These are phyloP conservation scores for Copidosoma floridanum DNA, from an alignment of 1,140 invertebrate genomes.

Conservation along the genomic window DNA sequence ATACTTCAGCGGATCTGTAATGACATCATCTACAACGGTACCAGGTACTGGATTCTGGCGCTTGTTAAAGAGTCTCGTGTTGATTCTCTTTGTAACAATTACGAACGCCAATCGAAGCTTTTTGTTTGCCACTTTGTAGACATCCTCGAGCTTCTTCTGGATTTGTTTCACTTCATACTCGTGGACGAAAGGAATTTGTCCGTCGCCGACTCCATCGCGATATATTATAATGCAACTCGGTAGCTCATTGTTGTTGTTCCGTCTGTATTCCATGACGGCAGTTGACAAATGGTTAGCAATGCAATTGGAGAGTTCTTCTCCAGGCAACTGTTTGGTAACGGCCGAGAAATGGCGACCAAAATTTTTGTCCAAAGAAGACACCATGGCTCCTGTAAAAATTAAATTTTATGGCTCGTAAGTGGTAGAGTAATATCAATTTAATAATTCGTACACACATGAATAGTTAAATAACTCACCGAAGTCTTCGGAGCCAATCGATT, in stretches of 20 bases:
- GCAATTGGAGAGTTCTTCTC: constrained; percentile 70
- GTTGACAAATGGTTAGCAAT: constrained; percentile 61
- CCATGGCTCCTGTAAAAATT: constrained; percentile 62
- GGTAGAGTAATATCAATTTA: background rate
- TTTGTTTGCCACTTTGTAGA: constrained; percentile 54
- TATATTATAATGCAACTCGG: constrained; percentile 69
- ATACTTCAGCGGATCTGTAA: constrained; percentile 77
- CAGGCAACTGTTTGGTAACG: constrained; percentile 64
- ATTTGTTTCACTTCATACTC: constrained; percentile 64
- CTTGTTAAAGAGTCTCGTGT: constrained; percentile 64
- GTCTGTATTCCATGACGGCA: constrained; percentile 56
- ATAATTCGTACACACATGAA: constrained; percentile 2
- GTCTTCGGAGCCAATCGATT: constrained; percentile 60
- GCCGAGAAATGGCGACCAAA: constrained; percentile 68
- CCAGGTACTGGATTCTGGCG: constrained; percentile 77
- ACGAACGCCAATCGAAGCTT: constrained; percentile 68
- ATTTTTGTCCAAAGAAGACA: constrained; percentile 68
- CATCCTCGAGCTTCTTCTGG: constrained; percentile 52
- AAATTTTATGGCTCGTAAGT: too few relatives aligned
- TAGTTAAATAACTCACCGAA: constrained; percentile 51
- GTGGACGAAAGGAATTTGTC: constrained; percentile 69
- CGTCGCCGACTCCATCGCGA: constrained; percentile 82
- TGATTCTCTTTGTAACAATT: constrained; percentile 71
- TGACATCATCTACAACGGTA: constrained; percentile 79
- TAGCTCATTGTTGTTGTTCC: constrained; percentile 30